These are phyloP conservation scores for Tetrapedia diversipes DNA, from an alignment of 2,888 invertebrate species.

Conservation along the genomic window DNA sequence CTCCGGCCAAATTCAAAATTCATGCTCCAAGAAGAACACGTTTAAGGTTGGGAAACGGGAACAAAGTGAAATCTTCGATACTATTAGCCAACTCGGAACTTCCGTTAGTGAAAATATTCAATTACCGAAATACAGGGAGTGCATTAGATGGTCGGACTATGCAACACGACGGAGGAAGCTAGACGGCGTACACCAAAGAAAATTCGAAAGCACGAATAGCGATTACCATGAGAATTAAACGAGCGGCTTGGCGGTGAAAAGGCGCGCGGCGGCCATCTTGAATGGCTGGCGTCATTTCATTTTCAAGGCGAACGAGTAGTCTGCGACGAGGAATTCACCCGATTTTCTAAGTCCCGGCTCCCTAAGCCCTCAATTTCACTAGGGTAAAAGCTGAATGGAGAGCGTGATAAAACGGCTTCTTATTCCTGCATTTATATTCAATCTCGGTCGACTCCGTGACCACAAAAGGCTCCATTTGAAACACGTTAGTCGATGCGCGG, in stretches of 20 bases:
- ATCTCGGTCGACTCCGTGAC: constrained; percentile 75
- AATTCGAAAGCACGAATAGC: constrained; percentile 56
- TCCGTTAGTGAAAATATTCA: constrained; percentile 45
- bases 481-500: constrained; percentile 77
- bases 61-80: constrained; percentile 44
- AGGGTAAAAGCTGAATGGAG: constrained; percentile 78
- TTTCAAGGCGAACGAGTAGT: constrained; percentile 65
- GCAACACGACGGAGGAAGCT: not conserved
- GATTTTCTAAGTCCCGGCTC: constrained; percentile 74
- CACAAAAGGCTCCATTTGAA: constrained; percentile 80
- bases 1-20: not conserved
- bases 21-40: not conserved
- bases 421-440: constrained; percentile 83
- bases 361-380: constrained; percentile 82
- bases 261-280: constrained; percentile 21
- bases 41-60: constrained; percentile 14
- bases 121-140: constrained; percentile 25
- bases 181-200: constrained; percentile 25
- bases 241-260: constrained; percentile 30
- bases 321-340: constrained; percentile 64
- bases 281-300: constrained; percentile 54
- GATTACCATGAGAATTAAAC: constrained; percentile 66
- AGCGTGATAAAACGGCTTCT: constrained; percentile 82
- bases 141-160: not conserved
- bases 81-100: constrained; percentile 43